These are phyloP conservation scores for Maniola jurtina DNA, from an alignment of 1,140 invertebrate species.

Conservation along the genomic window DNA sequence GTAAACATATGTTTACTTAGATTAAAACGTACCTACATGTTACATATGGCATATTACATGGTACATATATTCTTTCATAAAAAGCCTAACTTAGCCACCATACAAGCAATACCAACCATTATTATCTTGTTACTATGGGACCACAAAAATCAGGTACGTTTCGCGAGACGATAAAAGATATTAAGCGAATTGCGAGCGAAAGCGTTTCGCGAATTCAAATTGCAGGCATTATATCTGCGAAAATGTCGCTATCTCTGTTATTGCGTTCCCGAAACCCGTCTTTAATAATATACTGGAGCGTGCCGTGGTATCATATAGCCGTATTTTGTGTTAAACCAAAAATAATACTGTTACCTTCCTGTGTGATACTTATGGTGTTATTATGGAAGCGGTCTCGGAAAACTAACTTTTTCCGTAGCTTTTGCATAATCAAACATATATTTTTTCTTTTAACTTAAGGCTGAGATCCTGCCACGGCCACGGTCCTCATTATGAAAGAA, in stretches of 20 bases:
- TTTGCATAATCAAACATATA: too few relatives aligned
- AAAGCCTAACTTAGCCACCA: not conserved
- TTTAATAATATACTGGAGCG: slow-evolving; percentile 16
- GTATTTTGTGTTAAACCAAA: slow-evolving; percentile 10
- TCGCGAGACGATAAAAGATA: slow-evolving; percentile 45
- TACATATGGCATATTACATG: too few relatives aligned
- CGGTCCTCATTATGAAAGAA: too few relatives aligned
- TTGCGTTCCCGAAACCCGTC: slow-evolving; percentile 10
- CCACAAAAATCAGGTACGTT: slow-evolving; percentile 47
- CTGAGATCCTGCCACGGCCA: too few relatives aligned
- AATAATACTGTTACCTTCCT: not conserved
- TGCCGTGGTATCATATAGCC: slow-evolving; percentile 5
- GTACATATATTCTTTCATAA: not conserved
- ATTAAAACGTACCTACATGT: too few relatives aligned
- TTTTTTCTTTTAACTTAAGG: too few relatives aligned
- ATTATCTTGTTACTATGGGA: slow-evolving; percentile 11
- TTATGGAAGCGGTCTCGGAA: not conserved
- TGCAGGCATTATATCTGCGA: slow-evolving; percentile 54
- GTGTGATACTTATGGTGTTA: not conserved
- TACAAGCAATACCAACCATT: slow-evolving; percentile 7
- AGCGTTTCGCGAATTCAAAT: slow-evolving; percentile 63
- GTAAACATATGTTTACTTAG: too few relatives aligned
- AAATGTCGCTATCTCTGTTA: slow-evolving; percentile 36
- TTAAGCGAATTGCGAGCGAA: slow-evolving; percentile 44
- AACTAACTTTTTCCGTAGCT: too few relatives aligned